Evolutionary conservation across 2,797 vertebrate genomes (phyloP).

Genomic region (Alfaro cultratus): DNA sequence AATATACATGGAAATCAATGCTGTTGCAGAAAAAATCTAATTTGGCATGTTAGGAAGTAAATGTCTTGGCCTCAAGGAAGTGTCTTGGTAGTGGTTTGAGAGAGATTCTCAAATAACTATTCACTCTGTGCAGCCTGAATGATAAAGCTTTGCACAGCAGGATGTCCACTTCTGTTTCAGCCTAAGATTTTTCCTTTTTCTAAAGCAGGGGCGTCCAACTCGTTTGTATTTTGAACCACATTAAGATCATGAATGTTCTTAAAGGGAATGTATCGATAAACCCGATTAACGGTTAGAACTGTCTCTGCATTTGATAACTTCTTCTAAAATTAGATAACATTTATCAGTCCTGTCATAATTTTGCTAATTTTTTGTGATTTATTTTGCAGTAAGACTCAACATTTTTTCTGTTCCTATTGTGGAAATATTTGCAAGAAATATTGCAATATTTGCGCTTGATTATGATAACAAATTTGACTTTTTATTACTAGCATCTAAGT

Average conservation of each 20-base stretch:
- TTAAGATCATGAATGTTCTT: no score
- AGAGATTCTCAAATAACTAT: constrained; percentile 33
- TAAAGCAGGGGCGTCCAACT: background rate
- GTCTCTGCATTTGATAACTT: background rate
- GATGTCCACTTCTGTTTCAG: constrained; percentile 18
- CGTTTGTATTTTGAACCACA: no score
- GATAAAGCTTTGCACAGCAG: constrained; percentile 7
- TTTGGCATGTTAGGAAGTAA: constrained; percentile 58
- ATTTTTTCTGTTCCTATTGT: no score
- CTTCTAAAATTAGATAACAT: background rate
- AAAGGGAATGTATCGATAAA: no score
- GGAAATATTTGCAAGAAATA: no score
- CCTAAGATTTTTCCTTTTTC: background rate
- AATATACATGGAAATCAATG: constrained; percentile 60
- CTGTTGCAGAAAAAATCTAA: constrained; percentile 36
- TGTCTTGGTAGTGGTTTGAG: constrained; percentile 29
- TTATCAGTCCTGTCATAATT: no score
- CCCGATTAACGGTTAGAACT: no score
- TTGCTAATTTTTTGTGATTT: no score
- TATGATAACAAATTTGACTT: no score
- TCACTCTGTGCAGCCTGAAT: constrained; percentile 23
- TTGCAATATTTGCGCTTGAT: no score
- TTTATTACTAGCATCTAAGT: no score
- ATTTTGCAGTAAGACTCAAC: no score
- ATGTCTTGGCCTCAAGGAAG: constrained; percentile 45